Evolutionary conservation across 2,113 vertebrate genomes (phyloP), one percentile per base, ranked within the genome.

Genomic region (Bubo blakistoni): DNA sequence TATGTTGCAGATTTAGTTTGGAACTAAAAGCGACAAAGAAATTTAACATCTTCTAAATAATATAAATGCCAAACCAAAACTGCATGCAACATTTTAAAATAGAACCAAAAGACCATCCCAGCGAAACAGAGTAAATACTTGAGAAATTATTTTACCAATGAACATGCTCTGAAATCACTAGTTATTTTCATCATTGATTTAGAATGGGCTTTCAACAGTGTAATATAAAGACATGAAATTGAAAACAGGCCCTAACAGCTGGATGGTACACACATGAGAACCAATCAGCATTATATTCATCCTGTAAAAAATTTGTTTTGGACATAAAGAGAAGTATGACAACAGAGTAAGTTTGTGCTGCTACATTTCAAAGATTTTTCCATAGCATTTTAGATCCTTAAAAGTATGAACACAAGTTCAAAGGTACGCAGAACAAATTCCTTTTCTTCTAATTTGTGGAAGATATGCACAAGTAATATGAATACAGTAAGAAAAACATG

Each of bases 211-310:
- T 95, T 94, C 84, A 94, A 62, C 78, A 92, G 84, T 4, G 70
- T 15, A 69, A 79, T 54, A 92, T 18, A 62, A 91, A 94, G 86
- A 58, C 54, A 72, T 6, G 17, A 92, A 94, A 95, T 92, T 91
- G 79, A 82, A 96, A 97, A 67, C 97, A 97, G 92, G 86, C 88
- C 77, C 61, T 54, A 85, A 86, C 51, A 88, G 72, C 49, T 84
- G 73, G 32, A 76, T 80, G 83, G 73, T 34, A 78, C 22, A 51
- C 0, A 0, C 73, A 89, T 25, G 46, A 94, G 78, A 87, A 73
- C 16, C 20, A 67, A 58, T 52, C 51, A 73, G 54, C 30, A n/a
- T 81, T 70, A 27, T 6, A 91, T 10, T 80, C 16, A 85, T 42
- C 46, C 70, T 27, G 20, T 79, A 40, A 78, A 88, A 86, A 55